Evolutionary conservation across 2,797 vertebrate genomes (phyloP), one percentile per base, ranked within the genome.

Genomic region (Gymnothorax reevesii): DNA sequence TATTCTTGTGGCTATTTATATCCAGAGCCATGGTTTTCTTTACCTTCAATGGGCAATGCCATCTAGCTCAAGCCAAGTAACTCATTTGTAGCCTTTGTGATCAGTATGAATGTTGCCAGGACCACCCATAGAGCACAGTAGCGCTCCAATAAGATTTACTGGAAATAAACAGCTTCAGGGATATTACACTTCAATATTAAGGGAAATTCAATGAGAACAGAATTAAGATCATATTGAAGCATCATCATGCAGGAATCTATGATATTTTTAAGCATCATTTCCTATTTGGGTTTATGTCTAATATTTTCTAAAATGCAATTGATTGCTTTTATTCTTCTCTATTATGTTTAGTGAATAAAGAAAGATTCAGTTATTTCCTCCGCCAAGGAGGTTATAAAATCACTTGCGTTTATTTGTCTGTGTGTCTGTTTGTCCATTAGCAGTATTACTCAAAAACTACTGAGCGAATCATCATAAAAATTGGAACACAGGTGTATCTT

Each of bases 51-150:
- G 9, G 15, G 80, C 25, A 82, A 57, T 22, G 7, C 49, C 52
- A 57, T 55, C 80, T 12, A 17, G 20, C n/a, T 82, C 55, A 82
- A 55, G 57, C 80, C 79, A 82, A 54, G 49, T 82, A 82, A n/a
- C 54, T 12, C n/a, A 22, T 54, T 77, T 49, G 20, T 77, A 17
- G 52, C 42, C 33, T 77, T 77, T 20, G 5, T 77, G 20, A 17
- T 52, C 49, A 17, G 13, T 52, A 77, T 73, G 69, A 73, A 73
- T 77, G 73, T 77, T 77, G 73, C 15, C 73, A 17, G 20, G 42
- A 77, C 73, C 12, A 27, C 42, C 73, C 73, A 77, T 6, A 52
- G 15, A 20, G 27, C 73, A 52, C 12, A 77, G 33, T 77, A 52
- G 73, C 13, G 1, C 8, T 52, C 13, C 20, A 77, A 52, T 17